Evolutionary conservation across 2,888 invertebrate genomes (phyloP).

Genomic region (Athetis lepigone): DNA sequence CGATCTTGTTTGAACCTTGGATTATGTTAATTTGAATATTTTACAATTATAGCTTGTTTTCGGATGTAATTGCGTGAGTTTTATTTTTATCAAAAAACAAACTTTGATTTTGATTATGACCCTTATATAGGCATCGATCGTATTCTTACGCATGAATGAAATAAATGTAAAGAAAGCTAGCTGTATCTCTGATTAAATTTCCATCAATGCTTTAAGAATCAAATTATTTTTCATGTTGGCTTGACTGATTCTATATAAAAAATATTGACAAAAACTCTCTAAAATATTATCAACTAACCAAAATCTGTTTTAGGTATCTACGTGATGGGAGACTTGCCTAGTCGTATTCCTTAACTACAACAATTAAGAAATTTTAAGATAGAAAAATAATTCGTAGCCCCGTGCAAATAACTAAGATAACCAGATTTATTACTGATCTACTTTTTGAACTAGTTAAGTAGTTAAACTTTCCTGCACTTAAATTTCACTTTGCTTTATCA

Average conservation of each 20-base stretch:
- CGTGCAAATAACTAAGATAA: constrained; percentile 25
- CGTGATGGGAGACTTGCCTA: neutral
- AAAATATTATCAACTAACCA: neutral
- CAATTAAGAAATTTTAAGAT: neutral
- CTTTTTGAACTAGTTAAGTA: constrained; percentile 37
- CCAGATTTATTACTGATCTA: constrained; percentile 19
- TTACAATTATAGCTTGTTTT: too few species aligned
- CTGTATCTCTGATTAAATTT: constrained; percentile 18
- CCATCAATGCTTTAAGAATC: neutral
- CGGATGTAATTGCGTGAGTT: too few species aligned
- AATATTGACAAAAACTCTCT: neutral
- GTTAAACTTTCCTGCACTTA: constrained; percentile 60
- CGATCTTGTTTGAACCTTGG: too few species aligned
- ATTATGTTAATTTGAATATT: too few species aligned
- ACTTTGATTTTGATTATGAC: too few species aligned
- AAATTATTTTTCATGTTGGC: constrained; percentile 13
- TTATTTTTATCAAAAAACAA: too few species aligned
- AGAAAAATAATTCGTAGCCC: constrained; percentile 2
- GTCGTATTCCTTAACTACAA: neutral
- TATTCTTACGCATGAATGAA: too few species aligned
- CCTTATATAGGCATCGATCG: too few species aligned
- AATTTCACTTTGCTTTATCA: constrained; percentile 60
- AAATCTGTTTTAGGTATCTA: neutral
- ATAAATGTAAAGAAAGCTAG: neutral
- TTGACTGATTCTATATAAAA: constrained; percentile 7